Conservation (phyloP, 2,888 invertebrate species). For the Gymnosoma rotundatum region DNA sequence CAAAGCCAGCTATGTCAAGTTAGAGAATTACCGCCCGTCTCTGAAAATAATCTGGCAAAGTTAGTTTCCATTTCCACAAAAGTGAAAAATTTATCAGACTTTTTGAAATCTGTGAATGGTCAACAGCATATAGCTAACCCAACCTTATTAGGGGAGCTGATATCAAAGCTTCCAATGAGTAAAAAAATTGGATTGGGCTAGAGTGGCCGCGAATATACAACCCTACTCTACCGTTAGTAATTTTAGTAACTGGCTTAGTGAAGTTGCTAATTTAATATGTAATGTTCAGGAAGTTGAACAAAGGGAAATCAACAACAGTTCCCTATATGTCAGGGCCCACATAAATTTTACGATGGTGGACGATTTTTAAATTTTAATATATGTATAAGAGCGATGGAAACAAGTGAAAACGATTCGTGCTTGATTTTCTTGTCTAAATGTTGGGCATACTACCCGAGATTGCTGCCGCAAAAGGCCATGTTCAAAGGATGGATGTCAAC, state of each 20-base stretch:
- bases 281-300: no score
- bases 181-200: slow-evolving; percentile 24
- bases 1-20: slow-evolving; percentile 48
- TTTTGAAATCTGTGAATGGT: no score
- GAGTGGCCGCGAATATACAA: not conserved
- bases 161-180: no score
- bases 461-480: slow-evolving; percentile 13
- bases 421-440: not conserved
- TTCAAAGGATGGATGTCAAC: slow-evolving; percentile 11
- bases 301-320: not conserved
- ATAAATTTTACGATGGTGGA: slow-evolving; percentile 19
- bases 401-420: slow-evolving; percentile 15
- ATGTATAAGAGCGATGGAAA: not conserved
- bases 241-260: slow-evolving; percentile 17
- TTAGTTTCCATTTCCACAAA: no score
- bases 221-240: slow-evolving; percentile 6
- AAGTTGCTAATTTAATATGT: not conserved
- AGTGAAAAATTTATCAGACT: no score
- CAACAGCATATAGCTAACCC: no score
- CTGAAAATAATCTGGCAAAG: no score
- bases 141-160: no score
- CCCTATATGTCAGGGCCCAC: not conserved
- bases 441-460: slow-evolving; percentile 12
- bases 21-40: no score
- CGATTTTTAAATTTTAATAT: slow-evolving; percentile 13